Evolutionary conservation across 2,113 vertebrate species (phyloP).

Genomic region (Notiomystis cincta): DNA sequence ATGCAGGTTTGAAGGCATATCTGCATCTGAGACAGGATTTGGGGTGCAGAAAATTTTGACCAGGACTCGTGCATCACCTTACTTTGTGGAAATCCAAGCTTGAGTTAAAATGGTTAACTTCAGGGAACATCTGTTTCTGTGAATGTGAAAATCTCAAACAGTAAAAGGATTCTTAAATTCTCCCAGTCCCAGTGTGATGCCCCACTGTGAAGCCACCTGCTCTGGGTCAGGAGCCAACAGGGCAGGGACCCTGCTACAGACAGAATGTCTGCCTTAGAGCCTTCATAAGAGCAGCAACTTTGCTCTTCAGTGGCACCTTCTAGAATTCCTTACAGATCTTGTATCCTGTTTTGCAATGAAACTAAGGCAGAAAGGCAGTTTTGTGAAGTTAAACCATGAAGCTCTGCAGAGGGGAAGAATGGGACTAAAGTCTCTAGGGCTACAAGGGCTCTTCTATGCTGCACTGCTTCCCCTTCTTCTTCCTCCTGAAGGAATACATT

Average conservation of each 20-base stretch:
- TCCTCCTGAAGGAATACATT: neutral
- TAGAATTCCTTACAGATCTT: neutral
- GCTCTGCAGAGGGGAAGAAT: accelerated
- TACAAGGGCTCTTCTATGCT: neutral
- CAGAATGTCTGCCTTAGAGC: neutral
- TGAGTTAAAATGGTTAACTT: neutral
- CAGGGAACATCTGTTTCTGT: neutral
- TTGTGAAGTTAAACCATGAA: neutral
- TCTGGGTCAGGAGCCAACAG: neutral
- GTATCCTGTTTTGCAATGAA: neutral
- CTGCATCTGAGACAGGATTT: neutral
- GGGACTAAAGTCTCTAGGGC: neutral
- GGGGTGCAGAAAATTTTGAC: neutral
- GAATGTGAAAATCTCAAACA: neutral
- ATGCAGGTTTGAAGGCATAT: neutral
- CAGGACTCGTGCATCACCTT: neutral
- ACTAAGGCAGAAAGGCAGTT: neutral
- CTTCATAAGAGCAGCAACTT: neutral
- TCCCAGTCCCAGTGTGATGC: neutral
- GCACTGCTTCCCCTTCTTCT: neutral
- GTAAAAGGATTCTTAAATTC: neutral
- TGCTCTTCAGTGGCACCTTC: neutral
- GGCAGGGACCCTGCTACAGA: neutral
- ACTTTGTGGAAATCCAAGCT: neutral
- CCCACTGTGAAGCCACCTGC: accelerated